These are phyloP conservation scores for Myathropa florea DNA, from an alignment of 2,888 invertebrate species.

Conservation along the genomic window DNA sequence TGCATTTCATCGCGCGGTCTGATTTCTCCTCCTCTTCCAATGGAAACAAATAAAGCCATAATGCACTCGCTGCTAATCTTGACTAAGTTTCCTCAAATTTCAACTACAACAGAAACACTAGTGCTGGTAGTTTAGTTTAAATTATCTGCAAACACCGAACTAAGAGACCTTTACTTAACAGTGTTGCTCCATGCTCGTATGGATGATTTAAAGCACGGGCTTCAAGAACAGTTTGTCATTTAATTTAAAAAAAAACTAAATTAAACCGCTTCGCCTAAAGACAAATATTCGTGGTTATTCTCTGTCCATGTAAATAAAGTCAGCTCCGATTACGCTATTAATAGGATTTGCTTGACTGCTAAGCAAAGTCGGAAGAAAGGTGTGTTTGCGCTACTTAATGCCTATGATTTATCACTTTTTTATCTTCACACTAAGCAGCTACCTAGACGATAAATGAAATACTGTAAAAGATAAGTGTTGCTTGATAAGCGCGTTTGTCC, in stretches of 20 bases:
- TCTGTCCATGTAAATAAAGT: neutral
- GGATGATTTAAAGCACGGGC: neutral
- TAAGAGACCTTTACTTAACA: too few species aligned
- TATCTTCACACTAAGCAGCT: neutral
- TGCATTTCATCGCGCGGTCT: too few species aligned
- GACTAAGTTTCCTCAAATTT: too few species aligned
- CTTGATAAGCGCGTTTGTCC: neutral
- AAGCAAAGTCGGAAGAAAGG: neutral
- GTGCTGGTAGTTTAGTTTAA: too few species aligned
- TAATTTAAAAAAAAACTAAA: too few species aligned
- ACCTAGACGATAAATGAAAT: neutral
- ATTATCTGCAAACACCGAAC: too few species aligned
- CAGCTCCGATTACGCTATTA: neutral
- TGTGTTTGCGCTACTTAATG: neutral
- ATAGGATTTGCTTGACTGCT: neutral
- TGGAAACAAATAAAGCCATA: too few species aligned
- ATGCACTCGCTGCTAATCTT: too few species aligned
- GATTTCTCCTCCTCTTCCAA: too few species aligned
- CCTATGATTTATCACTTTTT: neutral
- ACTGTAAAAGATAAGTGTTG: neutral
- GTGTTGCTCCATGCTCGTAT: neutral
- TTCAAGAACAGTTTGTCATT: neutral
- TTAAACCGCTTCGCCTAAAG: too few species aligned
- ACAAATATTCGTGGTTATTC: neutral
- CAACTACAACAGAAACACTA: too few species aligned